phyloP scores from a whole-genome alignment of 2,888 invertebrate genomes.

The Hypsopygia costalis region DNA sequence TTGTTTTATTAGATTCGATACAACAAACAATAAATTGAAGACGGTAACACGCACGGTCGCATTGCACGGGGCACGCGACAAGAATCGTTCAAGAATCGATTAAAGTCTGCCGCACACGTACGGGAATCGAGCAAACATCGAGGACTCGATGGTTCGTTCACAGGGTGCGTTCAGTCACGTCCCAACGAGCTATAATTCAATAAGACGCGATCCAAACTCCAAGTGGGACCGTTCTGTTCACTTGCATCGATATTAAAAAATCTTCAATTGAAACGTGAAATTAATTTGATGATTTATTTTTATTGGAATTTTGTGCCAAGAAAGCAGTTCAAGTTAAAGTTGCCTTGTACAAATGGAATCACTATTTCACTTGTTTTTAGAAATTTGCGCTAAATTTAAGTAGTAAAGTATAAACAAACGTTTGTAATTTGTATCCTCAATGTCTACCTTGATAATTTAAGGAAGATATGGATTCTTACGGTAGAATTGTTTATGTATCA shows the following conservation, averaged over 20 bases:
- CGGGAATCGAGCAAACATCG: conserved; percentile 60
- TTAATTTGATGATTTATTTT: conserved; percentile 6
- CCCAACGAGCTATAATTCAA: conserved; percentile 61
- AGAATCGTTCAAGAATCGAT: conserved; percentile 62
- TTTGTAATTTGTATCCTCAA: too few relatives aligned
- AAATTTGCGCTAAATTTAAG: too few relatives aligned
- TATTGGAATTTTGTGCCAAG: neutral
- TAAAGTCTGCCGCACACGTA: conserved; percentile 60
- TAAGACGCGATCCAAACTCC: conserved; percentile 56
- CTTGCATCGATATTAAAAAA: conserved; percentile 28
- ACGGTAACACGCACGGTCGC: conserved; percentile 31
- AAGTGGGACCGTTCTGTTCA: conserved; percentile 46
- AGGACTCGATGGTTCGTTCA: conserved; percentile 51
- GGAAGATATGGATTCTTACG: too few relatives aligned
- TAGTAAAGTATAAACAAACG: too few relatives aligned
- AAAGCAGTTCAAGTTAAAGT: neutral
- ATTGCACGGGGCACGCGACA: conserved; percentile 33
- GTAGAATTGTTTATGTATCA: too few relatives aligned
- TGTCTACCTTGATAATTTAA: too few relatives aligned
- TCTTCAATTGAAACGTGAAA: conserved; percentile 3
- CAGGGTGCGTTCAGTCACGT: conserved; percentile 52
- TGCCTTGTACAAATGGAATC: too few relatives aligned
- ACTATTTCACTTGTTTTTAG: too few relatives aligned
- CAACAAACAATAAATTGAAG: conserved; percentile 33
- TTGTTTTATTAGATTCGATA: conserved; percentile 10